phyloP scores from a whole-genome alignment of 2,113 vertebrate genomes.

The Oncorhynchus kisutch region DNA sequence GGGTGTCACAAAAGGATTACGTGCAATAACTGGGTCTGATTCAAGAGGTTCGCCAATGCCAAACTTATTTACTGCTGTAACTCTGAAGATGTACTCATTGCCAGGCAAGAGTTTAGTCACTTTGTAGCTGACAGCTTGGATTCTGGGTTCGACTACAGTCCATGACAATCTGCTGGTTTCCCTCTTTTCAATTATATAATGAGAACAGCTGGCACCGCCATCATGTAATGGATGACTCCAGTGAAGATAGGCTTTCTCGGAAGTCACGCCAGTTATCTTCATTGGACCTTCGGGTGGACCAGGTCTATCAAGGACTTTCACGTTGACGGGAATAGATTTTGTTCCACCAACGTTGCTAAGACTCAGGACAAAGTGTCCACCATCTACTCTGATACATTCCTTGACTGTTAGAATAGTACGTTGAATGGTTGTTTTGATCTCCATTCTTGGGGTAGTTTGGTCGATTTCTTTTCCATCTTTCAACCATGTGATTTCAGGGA shows the following conservation, averaged over 20 bases:
- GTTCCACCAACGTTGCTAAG: slow-evolving; percentile 93
- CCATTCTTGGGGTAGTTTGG: slow-evolving; percentile 86
- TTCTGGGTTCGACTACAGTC: slow-evolving; percentile 93
- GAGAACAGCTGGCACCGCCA: slow-evolving; percentile 89
- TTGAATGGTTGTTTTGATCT: slow-evolving; percentile 90
- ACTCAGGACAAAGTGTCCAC: slow-evolving; percentile 90
- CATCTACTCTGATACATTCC: slow-evolving; percentile 91
- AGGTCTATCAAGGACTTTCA: slow-evolving; percentile 95
- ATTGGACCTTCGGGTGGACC: slow-evolving; percentile 93
- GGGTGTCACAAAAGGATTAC: slow-evolving; percentile 90
- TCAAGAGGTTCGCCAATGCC: slow-evolving; percentile 92
- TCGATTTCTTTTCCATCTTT: slow-evolving; percentile 96
- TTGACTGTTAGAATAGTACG: slow-evolving; percentile 87
- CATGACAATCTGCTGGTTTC: slow-evolving; percentile 97
- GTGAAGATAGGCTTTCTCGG: slow-evolving; percentile 95
- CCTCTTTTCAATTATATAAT: slow-evolving; percentile 96
- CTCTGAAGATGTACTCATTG: slow-evolving; percentile 97
- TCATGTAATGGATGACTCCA: slow-evolving; percentile 94
- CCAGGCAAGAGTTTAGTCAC: slow-evolving; percentile 92
- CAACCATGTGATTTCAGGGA: slow-evolving; percentile 89
- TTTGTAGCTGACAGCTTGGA: slow-evolving; percentile 94
- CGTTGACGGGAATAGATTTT: slow-evolving; percentile 89
- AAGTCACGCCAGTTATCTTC: slow-evolving; percentile 88
- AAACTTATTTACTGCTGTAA: slow-evolving; percentile 97
- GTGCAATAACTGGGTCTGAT: slow-evolving; percentile 88